Base-by-base conservation (phyloP, 2,797 vertebrate species). In the Leontopithecus rosalia region DNA sequence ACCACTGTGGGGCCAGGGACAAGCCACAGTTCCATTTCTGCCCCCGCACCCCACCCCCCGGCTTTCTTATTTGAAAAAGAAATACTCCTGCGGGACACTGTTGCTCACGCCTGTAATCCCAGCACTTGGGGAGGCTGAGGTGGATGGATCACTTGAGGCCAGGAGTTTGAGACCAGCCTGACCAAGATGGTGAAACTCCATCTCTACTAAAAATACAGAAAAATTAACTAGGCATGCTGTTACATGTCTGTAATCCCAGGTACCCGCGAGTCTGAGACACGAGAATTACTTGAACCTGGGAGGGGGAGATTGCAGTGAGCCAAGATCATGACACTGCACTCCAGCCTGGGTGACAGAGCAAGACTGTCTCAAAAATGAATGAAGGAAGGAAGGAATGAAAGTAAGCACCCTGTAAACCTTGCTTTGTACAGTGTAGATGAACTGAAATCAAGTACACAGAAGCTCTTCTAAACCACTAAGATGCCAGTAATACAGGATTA, bases 1-100 rank as follows among this genome's bases (percentile, higher is more conserved):
- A 6, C 1, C 9, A 39, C 26, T 2, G 0, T 6, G 5, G 28
- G 20, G 33, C 50, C 39, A 7, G n/a, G 4, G 30, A 73, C 22
- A n/a, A 41, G 39, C 19, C 39, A 4, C 19, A 33, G 0, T 86
- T 13, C 19, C 9, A 43, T 41, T 72, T 43, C 64, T 15, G 28
- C 33, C 19, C 58, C 48, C 48, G 0, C 50, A 7, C 50, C 20
- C 64, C 15, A 12, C 30, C 19, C 58, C 39, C 57, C 9, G 13
- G 9, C 46, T 17, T 82, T 26, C 67, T 57, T 19, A 3, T 39
- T 20, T 81, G 1, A 75, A 30, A 52, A 79, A 20, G 33, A 64
- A 64, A 64, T 15, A n/a, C 14, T 30, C 61, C 30, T n/a, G 30
- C 6, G 0, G 2, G 61, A 64, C 61, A n/a, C 15, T 8, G 30